These are phyloP conservation scores for Seira sanloemensis DNA, from an alignment of 2,888 invertebrate genomes.

Conservation along the genomic window DNA sequence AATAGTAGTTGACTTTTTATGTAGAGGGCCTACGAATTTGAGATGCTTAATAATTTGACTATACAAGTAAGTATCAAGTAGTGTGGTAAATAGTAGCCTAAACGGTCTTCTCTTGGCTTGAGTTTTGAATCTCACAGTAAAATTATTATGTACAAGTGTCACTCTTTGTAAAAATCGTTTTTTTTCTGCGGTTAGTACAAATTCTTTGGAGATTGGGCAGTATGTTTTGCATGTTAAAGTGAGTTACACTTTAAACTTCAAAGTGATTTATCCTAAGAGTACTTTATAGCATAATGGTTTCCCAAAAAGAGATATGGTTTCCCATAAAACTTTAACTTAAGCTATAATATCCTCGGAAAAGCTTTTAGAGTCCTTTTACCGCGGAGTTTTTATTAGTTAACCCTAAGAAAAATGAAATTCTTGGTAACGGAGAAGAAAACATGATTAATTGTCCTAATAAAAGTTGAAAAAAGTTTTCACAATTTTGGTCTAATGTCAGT, in stretches of 20 bases:
- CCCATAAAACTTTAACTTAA: not conserved
- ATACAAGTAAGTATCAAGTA: too few species aligned
- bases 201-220: not conserved
- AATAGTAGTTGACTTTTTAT: not conserved
- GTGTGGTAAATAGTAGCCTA: too few species aligned
- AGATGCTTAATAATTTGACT: not conserved
- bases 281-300: not conserved
- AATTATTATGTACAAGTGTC: not conserved
- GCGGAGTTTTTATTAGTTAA: not conserved
- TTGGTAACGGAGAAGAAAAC: not conserved
- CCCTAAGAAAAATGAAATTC: not conserved
- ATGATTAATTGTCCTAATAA: conserved; percentile 7
- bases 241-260: not conserved
- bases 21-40: not conserved
- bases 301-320: conserved; percentile 4
- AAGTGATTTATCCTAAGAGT: not conserved
- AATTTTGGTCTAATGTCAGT: conserved; percentile 33
- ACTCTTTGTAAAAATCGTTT: not conserved
- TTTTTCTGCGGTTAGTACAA: not conserved
- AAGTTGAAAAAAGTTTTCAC: not conserved
- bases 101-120: not conserved
- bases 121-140: too few species aligned
- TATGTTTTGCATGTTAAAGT: not conserved
- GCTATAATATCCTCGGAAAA: not conserved
- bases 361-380: not conserved